Conservation (phyloP, 2,888 invertebrate genomes). For the Bimastos eiseni region DNA sequence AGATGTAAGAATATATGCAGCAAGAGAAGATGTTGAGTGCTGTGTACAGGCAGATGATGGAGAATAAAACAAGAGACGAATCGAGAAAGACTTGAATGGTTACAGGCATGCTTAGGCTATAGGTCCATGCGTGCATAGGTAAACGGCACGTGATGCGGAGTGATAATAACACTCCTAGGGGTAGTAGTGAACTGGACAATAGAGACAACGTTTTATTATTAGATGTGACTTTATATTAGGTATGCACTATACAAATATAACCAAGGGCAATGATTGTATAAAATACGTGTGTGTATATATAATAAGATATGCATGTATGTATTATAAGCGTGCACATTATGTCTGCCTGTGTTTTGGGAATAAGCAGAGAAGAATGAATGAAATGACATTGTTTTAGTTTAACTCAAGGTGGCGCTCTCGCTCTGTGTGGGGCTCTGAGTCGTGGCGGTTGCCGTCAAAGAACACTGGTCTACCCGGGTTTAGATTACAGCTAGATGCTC, state of each 20-base stretch:
- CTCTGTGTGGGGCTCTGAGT: neutral
- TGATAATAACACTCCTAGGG: neutral
- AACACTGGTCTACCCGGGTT: neutral
- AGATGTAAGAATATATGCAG: neutral
- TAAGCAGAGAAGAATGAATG: neutral
- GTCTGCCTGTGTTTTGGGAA: neutral
- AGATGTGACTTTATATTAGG: neutral
- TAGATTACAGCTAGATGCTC: neutral
- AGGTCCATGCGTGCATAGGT: neutral
- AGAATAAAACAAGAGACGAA: neutral
- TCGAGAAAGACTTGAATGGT: neutral
- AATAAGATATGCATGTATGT: no score
- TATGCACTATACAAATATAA: neutral
- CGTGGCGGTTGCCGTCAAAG: neutral
- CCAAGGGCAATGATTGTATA: neutral
- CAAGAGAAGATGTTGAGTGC: no score
- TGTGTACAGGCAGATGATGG: neutral
- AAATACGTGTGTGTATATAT: no score
- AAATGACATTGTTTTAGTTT: neutral
- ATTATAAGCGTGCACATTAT: neutral
- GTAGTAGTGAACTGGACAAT: neutral
- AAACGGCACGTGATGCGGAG: neutral
- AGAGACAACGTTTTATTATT: neutral
- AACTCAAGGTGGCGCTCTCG: neutral
- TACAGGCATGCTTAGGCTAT: neutral